phyloP scores from a whole-genome alignment of 2,888 invertebrate genomes.

The Drosophila mimica region DNA sequence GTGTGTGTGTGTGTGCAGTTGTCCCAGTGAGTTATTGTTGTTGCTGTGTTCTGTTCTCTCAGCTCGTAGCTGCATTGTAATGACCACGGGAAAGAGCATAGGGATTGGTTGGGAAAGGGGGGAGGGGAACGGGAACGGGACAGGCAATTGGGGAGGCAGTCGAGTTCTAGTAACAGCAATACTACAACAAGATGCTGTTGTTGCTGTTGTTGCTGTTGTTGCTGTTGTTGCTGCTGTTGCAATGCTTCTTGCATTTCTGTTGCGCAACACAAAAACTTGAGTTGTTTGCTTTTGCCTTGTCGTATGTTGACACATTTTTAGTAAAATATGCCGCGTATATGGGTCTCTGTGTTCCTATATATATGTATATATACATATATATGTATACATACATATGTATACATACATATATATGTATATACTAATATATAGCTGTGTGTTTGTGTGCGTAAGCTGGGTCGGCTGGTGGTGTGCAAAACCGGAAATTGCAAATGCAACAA shows the following conservation, averaged over 20 bases:
- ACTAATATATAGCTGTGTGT: not conserved
- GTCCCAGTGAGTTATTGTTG: constrained; percentile 41
- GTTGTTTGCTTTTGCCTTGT: constrained; percentile 79
- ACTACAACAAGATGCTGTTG: constrained; percentile 31
- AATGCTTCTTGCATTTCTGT: constrained; percentile 41
- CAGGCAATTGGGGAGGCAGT: constrained; percentile 26
- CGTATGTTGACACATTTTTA: constrained; percentile 76
- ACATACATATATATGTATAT: not conserved
- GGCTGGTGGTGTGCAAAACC: constrained; percentile 58
- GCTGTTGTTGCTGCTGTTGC: constrained; percentile 32
- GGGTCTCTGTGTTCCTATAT: constrained; percentile 2
- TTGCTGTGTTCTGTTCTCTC: constrained; percentile 5
- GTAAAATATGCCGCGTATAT: constrained; percentile 44
- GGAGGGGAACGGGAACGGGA: not conserved
- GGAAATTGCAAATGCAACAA: constrained; percentile 81
- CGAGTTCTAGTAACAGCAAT: constrained; percentile 34
- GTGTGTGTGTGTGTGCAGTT: constrained; percentile 1
- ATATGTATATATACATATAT: no score
- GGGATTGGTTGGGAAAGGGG: not conserved
- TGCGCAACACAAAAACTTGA: constrained; percentile 65
- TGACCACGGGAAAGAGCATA: constrained; percentile 42
- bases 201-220: constrained; percentile 25
- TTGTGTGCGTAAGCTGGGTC: constrained; percentile 9
- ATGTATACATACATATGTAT: not conserved
- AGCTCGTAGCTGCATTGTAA: constrained; percentile 47